Evolutionary conservation across 53 echinoderm and acorn worm species (phyloP), one percentile per base, ranked within the genome.

Genomic region (Crossaster papposus): DNA sequence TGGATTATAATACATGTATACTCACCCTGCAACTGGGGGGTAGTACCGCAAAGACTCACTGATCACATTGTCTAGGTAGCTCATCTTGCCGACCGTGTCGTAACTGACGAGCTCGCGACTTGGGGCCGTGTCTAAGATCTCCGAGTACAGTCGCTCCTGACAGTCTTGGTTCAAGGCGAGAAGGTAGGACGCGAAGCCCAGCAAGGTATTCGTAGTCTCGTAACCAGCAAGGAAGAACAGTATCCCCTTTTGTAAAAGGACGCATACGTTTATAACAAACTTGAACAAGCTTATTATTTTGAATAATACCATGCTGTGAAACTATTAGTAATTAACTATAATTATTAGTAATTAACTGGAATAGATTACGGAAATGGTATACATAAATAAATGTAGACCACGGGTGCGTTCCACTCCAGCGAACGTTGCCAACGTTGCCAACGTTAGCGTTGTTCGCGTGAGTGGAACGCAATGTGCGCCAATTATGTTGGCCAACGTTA

Each of bases 141-240:
- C 96, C 20, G 83, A 79, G 37, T 93, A 83, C 12, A 96, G 89
- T 51, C 71, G 84, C 32, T 96, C 94, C 73, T 96, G 96, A 23
- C 86, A 52, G 52, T 91, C 92, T 37, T 75, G 92, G 51, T 96
- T 79, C 29, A 77, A 38, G 22, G 96, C 96, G 2, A 92, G 84
- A n/a, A 90, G 81, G 89, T 94, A 94, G 32, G 89, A 89, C 22
- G 89, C 31, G 65, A 91, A 92, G 34, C 94, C 78, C 20, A 96
- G 89, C 8, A 89, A 36, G 0, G 92, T 79, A 50, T 73, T 91
- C 9, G 94, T 94, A 14, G 96, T 96, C 81, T 96, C 96, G 51
- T 94, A 96, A 3, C 96, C 96, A 65, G 96, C 96, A 8, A 91
- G 50, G 37, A 96, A 96, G 80, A 96, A 96, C 0, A 84, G 1